phyloP scores from a whole-genome alignment of 2,113 vertebrate species.

The Zootoca vivipara region DNA sequence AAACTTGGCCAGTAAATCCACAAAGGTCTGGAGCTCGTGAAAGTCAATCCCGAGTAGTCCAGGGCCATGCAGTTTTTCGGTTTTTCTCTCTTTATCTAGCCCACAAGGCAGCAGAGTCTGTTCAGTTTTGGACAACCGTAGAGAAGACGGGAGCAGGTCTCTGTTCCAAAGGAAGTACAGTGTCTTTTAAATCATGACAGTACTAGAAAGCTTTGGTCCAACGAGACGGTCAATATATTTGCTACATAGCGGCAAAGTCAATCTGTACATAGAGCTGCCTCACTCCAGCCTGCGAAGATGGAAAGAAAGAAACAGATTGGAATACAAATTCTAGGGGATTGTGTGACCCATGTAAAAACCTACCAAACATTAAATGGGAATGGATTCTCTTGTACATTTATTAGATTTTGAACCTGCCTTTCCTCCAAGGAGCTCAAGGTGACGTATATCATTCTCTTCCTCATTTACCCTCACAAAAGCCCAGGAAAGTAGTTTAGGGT shows the following conservation, averaged over 20 bases:
- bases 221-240: conserved; percentile 57
- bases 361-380: not conserved
- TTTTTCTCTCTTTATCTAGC: conserved; percentile 45
- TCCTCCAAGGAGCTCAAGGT: too few relatives aligned
- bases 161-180: conserved; percentile 55
- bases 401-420: too few relatives aligned
- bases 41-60: conserved; percentile 65
- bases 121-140: conserved; percentile 23
- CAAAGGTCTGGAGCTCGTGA: conserved; percentile 59
- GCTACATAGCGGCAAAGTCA: conserved; percentile 90
- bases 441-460: too few relatives aligned
- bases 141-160: conserved; percentile 39
- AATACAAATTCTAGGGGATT: not conserved
- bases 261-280: conserved; percentile 97
- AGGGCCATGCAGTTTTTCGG: conserved; percentile 41
- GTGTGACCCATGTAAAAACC: not conserved
- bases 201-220: conserved; percentile 86
- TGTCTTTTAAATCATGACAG: conserved; percentile 70
- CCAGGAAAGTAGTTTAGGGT: too few relatives aligned
- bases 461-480: too few relatives aligned
- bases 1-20: conserved; percentile 46
- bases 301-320: conserved; percentile 24
- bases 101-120: conserved; percentile 26
- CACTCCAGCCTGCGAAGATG: conserved; percentile 84
- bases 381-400: not conserved